A percentile compares a stretch with the other conserved stretches of the same genome.
Conservation (phyloP, 2,888 invertebrate species). For the Lasioglossum lativentre region DNA sequence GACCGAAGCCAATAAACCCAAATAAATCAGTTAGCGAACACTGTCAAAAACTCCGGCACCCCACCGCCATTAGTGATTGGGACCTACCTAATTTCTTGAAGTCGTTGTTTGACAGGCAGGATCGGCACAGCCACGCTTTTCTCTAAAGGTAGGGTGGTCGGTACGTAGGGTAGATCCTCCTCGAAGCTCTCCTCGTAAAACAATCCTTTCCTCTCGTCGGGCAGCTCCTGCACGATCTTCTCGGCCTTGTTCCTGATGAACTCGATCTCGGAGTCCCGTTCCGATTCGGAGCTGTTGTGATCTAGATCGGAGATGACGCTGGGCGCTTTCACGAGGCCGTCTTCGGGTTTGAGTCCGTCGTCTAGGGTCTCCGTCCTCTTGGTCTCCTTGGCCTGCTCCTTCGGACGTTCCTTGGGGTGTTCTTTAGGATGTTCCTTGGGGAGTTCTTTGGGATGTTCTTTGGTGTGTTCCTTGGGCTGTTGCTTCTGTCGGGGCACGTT, state of each 20-base stretch:
- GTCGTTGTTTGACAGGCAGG: constrained; percentile 91
- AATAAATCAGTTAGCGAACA: neutral
- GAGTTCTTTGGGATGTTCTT: neutral
- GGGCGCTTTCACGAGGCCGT: constrained; percentile 74
- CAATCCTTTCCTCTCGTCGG: constrained; percentile 90
- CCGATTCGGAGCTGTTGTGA: constrained; percentile 88
- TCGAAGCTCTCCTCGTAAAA: constrained; percentile 94
- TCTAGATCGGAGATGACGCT: constrained; percentile 80
- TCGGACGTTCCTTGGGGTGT: neutral
- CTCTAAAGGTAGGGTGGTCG: constrained; percentile 95
- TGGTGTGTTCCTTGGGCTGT: neutral
- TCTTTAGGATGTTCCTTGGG: neutral
- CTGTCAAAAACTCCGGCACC: neutral
- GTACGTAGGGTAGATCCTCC: constrained; percentile 93
- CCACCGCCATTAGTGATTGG: neutral
- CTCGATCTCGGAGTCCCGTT: constrained; percentile 89
- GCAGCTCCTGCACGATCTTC: constrained; percentile 87
- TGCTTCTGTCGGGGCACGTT: constrained; percentile 33
- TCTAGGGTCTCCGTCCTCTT: constrained; percentile 72
- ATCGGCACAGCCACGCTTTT: constrained; percentile 93
- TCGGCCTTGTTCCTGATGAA: constrained; percentile 85
- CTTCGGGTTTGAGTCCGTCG: constrained; percentile 46
- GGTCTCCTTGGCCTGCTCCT: neutral
- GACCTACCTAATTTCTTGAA: constrained; percentile 81
- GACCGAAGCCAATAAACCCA: neutral